phyloP scores from a whole-genome alignment of 1,140 invertebrate species.

The Cardiocondyla obscurior region DNA sequence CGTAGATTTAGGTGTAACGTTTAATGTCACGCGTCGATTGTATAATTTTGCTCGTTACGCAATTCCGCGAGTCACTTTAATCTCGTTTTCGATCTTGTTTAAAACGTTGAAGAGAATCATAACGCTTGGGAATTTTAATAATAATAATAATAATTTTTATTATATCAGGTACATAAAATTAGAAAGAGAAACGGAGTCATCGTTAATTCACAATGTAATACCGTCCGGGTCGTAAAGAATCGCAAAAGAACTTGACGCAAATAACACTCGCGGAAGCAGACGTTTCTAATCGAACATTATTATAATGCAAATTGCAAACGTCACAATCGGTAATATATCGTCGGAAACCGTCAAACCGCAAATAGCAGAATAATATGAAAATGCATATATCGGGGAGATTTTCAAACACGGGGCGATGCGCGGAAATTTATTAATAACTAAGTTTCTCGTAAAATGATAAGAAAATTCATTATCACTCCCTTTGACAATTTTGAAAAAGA shows the following conservation, averaged over 20 bases:
- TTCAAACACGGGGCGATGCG: no score
- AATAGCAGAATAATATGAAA: background rate
- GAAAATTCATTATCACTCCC: background rate
- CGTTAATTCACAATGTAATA: background rate
- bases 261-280: background rate
- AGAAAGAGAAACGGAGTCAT: background rate
- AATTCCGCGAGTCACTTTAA: background rate
- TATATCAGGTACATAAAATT: background rate
- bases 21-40: background rate
- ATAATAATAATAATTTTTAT: background rate
- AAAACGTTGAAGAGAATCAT: background rate
- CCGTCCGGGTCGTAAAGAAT: background rate
- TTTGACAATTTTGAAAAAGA: background rate
- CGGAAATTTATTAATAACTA: no score
- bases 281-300: background rate
- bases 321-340: background rate
- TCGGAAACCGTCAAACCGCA: background rate
- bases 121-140: background rate
- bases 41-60: background rate
- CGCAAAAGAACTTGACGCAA: background rate
- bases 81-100: background rate
- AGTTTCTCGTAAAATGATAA: background rate
- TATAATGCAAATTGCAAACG: constrained; percentile 19
- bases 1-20: background rate
- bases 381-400: background rate